Evolutionary conservation across 1,140 invertebrate genomes (phyloP), one percentile per base, ranked within the genome.

Genomic region (Drosophila persimilis): DNA sequence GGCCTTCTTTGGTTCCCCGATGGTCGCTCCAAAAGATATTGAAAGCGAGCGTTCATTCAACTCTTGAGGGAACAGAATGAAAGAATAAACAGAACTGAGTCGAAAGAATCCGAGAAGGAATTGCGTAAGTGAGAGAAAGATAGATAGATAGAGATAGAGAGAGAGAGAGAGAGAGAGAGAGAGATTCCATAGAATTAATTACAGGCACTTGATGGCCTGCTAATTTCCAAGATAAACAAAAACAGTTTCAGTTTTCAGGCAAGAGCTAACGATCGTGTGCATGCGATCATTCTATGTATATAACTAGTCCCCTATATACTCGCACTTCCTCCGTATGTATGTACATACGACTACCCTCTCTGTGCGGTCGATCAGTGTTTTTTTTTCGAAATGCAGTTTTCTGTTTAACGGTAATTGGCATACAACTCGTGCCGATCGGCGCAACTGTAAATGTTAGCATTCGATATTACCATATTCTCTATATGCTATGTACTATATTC

Each of bases 341-440:
- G 2, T 31, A 31, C 29, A 57, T 67, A 63, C 47, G 52, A 51
- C 35, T 31, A 59, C 39, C 39, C 8, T 48, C 15, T 41, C 15
- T 69, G 51, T 20, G 20, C 20, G 24, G 4, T 5, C 8, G 31
- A 3, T 31, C 31, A 2, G 31, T 69, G 43, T 59, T 59, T 46
- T 72, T 15, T 17, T 17, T 56, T 26, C 26, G 13, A 55, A 66
- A 31, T 67, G 64, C 47, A 35, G 51, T 61, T 39, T 72, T 63
- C 63, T 58, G 59, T 73, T 85, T 66, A 85, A 85, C 66, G 57
- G 67, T 80, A 80, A 80, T 84, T 80, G 80, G 77, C 66, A 57
- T 65, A 64, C 51, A 84, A 61, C 58, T 72, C 80, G 80, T 85
- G 80, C 59, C 62, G 45, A 66, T 72, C 70, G 46, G 35, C 17